These are phyloP conservation scores for Lottia gigantea DNA, from an alignment of 2,888 invertebrate genomes.

Conservation along the genomic window DNA sequence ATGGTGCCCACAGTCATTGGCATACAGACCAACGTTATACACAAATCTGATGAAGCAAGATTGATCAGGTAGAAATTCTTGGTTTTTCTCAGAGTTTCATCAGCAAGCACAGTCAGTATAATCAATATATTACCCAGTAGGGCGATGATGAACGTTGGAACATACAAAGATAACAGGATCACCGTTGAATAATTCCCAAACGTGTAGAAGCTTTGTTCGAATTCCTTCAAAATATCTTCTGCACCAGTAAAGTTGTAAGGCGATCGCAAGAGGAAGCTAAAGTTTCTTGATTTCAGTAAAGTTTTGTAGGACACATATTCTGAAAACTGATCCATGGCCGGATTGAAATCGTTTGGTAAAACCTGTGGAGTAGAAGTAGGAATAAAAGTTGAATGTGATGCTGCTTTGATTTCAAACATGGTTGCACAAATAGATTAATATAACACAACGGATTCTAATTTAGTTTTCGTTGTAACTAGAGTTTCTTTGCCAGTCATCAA, in stretches of 20 bases:
- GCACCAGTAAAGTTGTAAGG: conserved; percentile 44
- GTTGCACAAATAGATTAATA: too few species aligned
- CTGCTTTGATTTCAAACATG: too few species aligned
- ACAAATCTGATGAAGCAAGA: conserved; percentile 80
- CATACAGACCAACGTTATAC: conserved; percentile 73
- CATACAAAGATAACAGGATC: conserved; percentile 49
- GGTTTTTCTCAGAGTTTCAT: conserved; percentile 46
- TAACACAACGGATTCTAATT: too few species aligned
- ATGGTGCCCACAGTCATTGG: conserved; percentile 73
- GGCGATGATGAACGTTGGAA: conserved; percentile 52
- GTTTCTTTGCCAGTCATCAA: too few species aligned
- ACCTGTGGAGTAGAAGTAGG: conserved; percentile 10
- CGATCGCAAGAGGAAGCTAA: conserved; percentile 23
- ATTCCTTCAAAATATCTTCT: conserved; percentile 45
- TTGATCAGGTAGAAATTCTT: conserved; percentile 79
- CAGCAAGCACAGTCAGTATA: conserved; percentile 51
- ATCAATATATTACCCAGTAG: conserved; percentile 54
- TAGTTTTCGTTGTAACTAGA: too few species aligned
- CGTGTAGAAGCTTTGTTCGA: conserved; percentile 39
- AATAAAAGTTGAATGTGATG: too few species aligned
- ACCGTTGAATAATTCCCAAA: conserved; percentile 45
- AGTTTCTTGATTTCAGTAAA: conserved; percentile 31
- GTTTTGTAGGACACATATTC: conserved; percentile 40
- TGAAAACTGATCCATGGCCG: conserved; percentile 46
- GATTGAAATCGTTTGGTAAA: conserved; percentile 15